Evolutionary conservation across 2,113 vertebrate genomes (phyloP).

Genomic region (Merops nubicus): DNA sequence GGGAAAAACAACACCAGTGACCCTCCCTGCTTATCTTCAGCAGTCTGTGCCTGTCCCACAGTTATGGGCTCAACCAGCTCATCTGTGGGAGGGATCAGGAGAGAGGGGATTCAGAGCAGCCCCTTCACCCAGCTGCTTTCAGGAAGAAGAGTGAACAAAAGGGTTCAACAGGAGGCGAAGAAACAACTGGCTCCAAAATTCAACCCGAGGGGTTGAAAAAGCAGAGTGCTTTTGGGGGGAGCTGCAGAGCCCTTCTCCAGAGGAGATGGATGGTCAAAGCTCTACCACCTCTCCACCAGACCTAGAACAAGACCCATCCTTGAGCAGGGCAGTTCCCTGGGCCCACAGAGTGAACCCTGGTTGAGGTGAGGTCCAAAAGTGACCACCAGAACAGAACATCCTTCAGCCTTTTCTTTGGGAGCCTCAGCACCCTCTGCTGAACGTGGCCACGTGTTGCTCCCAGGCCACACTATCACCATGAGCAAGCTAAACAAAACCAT

Average conservation of each 20-base stretch:
- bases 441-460: background rate
- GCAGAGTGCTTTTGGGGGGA: background rate
- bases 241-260: background rate
- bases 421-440: background rate
- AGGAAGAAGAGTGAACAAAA: background rate
- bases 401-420: background rate
- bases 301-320: background rate
- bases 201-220: background rate
- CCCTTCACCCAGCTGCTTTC: background rate
- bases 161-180: background rate
- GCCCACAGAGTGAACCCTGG: rapidly evolving
- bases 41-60: background rate
- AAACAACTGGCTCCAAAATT: background rate
- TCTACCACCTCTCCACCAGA: background rate
- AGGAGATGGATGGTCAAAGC: background rate
- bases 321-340: background rate
- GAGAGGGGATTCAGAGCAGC: background rate
- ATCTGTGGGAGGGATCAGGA: background rate
- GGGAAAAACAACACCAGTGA: background rate
- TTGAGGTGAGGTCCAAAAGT: background rate
- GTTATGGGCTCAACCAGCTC: background rate
- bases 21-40: background rate
- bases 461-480: background rate
- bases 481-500: conserved; percentile 2
- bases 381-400: background rate